Percentiles rank a stretch among this genome's conserved stretches.
Conservation (phyloP, 2,113 vertebrate species). For the Strix aluco region DNA sequence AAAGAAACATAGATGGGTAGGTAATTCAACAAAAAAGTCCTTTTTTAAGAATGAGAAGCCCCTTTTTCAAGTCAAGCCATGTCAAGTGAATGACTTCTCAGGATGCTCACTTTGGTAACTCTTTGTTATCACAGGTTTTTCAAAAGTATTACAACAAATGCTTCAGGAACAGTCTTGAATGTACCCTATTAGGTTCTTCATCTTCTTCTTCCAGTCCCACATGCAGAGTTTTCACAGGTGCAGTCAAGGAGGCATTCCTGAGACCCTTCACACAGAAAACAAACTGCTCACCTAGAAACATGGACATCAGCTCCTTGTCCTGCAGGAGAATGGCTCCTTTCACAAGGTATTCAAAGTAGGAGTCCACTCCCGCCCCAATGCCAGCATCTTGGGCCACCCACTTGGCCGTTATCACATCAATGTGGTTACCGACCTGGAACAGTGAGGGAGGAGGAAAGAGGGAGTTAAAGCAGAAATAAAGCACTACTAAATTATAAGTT, state of each 20-base stretch:
- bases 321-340: constrained; percentile 96
- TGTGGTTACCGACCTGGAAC: constrained; percentile 94
- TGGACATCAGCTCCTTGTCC: constrained; percentile 89
- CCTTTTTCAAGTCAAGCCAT: not conserved
- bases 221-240: not conserved
- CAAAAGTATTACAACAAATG: not conserved
- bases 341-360: constrained; percentile 97
- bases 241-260: not conserved
- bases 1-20: constrained; percentile 2
- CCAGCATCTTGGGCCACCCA: constrained; percentile 98
- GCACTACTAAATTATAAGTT: not conserved
- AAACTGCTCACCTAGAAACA: constrained; percentile 87
- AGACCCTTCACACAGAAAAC: not conserved
- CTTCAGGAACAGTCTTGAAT: not conserved
- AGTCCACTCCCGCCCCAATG: constrained; percentile 95
- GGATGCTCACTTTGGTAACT: not conserved
- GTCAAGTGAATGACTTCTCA: not conserved
- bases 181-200: not conserved
- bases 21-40: not conserved
- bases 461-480: not conserved
- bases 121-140: not conserved
- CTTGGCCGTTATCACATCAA: constrained; percentile 91
- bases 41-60: not conserved
- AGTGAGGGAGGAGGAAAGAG: not conserved
- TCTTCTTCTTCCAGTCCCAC: not conserved